phyloP scores from a whole-genome alignment of 37 sponge, comb jelly and placozoan genomes.

The Theonella swinhoei region DNA sequence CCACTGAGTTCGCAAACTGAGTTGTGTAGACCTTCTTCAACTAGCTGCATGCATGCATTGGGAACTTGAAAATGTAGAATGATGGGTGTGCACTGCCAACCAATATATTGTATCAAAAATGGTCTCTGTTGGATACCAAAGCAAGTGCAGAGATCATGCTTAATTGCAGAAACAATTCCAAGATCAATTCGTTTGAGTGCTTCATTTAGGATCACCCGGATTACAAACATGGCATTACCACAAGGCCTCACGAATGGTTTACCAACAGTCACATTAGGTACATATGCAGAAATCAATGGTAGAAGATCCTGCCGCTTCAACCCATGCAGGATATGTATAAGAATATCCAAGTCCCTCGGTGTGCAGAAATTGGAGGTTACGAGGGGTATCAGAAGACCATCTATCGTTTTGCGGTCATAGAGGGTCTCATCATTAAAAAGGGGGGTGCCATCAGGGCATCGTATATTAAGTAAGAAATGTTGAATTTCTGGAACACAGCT shows the following conservation, averaged over 20 bases:
- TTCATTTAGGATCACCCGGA: not conserved
- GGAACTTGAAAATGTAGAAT: not conserved
- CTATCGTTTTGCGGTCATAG: not conserved
- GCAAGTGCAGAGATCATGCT: not conserved
- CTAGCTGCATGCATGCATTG: not conserved
- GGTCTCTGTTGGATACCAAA: not conserved
- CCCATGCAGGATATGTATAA: not conserved
- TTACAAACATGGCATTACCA: not conserved
- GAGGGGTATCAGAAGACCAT: not conserved
- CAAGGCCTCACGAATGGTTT: not conserved
- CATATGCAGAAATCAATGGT: not conserved
- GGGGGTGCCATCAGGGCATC: not conserved
- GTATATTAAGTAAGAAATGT: not conserved
- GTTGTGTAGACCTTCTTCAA: not conserved
- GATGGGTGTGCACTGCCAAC: not conserved
- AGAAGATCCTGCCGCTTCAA: not conserved
- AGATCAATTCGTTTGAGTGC: not conserved
- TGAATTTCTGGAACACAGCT: not conserved
- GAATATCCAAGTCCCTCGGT: not conserved
- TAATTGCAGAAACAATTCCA: not conserved
- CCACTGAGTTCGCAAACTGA: not conserved
- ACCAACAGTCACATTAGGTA: not conserved
- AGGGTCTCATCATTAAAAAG: not conserved
- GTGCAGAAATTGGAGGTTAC: not conserved
- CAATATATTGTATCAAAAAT: not conserved